Evolutionary conservation across 2,113 vertebrate genomes (phyloP).

Genomic region (Corythoichthys intestinalis): DNA sequence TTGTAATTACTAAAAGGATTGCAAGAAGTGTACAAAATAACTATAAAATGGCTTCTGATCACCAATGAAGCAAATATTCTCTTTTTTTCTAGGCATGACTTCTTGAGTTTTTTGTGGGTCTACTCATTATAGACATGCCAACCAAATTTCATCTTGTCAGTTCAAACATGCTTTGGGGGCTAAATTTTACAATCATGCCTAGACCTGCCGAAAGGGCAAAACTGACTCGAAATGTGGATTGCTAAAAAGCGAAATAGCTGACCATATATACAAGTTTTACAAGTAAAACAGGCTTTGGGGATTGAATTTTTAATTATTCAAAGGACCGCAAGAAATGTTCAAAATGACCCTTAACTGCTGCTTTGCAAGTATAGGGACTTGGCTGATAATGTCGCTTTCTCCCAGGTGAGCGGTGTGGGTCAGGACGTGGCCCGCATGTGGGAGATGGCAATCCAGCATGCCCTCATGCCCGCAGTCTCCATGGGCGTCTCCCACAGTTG

Average conservation of each 20-base stretch:
- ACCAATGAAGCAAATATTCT: too few relatives aligned
- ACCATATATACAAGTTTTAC: too few relatives aligned
- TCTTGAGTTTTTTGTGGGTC: background rate
- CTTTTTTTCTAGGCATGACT: background rate
- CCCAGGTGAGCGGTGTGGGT: slow-evolving; percentile 80
- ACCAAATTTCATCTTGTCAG: background rate
- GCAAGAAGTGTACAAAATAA: too few relatives aligned
- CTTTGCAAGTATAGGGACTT: background rate
- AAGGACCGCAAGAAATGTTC: background rate
- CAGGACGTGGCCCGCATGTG: slow-evolving; percentile 89
- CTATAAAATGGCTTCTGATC: too few relatives aligned
- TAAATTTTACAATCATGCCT: background rate
- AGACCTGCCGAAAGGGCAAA: too few relatives aligned
- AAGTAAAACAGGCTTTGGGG: background rate
- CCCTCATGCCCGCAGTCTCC: slow-evolving; percentile 91
- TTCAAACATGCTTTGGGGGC: background rate
- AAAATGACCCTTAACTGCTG: background rate
- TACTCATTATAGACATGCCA: too few relatives aligned
- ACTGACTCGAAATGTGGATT: too few relatives aligned
- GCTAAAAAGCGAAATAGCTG: too few relatives aligned
- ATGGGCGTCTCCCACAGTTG: slow-evolving; percentile 78
- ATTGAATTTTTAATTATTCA: background rate
- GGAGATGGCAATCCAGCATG: slow-evolving; percentile 94
- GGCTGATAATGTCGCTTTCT: background rate
- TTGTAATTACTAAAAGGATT: too few relatives aligned